Evolutionary conservation across 2,888 invertebrate species (phyloP).

Genomic region (Yponomeuta plumbellus): DNA sequence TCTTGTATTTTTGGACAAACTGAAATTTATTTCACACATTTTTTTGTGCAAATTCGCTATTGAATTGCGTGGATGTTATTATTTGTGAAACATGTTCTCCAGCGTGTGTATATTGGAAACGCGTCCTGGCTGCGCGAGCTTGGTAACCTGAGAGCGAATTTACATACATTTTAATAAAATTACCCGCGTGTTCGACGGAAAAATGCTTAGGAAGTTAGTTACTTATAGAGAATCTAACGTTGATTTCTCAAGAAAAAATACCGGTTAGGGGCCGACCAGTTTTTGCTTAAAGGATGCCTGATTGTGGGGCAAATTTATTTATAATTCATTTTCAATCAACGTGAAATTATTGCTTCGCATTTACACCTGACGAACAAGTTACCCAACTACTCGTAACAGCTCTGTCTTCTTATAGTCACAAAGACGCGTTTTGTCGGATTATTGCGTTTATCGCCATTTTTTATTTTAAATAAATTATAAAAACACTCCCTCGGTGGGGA

Average conservation of each 20-base stretch:
- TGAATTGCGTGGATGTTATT: no score
- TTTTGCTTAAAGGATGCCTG: not conserved
- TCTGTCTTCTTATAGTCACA: no score
- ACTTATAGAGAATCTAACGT: constrained; percentile 40
- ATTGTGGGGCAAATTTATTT: not conserved
- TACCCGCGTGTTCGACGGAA: constrained; percentile 39
- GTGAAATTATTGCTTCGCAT: not conserved
- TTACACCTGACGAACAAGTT: not conserved
- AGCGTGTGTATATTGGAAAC: not conserved
- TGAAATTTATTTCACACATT: no score
- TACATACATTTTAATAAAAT: constrained; percentile 65
- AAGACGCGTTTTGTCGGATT: no score
- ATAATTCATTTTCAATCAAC: constrained; percentile 2
- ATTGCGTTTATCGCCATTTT: no score
- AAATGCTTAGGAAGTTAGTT: constrained; percentile 40
- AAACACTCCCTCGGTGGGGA: no score
- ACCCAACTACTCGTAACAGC: no score
- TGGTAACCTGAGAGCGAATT: constrained; percentile 45
- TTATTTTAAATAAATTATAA: no score
- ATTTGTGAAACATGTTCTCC: not conserved
- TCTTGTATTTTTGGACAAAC: no score
- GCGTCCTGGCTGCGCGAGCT: not conserved
- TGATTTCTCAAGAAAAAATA: constrained; percentile 44
- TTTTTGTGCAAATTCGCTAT: no score
- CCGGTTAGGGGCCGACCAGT: constrained; percentile 21